Evolutionary conservation across 2,888 invertebrate genomes (phyloP).

Genomic region (Drosophila aldrichi): DNA sequence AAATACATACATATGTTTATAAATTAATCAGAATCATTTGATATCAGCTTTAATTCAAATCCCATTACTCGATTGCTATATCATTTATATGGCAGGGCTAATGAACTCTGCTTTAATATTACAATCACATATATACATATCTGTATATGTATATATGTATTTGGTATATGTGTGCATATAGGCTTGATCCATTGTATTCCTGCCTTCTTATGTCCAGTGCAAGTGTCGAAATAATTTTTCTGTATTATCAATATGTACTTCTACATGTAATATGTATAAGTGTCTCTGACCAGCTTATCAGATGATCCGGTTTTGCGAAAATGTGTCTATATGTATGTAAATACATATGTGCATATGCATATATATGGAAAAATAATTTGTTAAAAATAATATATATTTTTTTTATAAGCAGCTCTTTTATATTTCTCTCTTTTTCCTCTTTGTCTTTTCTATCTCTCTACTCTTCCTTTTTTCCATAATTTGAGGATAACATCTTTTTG

Average conservation of each 20-base stretch:
- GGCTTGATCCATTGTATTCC: conserved; percentile 8
- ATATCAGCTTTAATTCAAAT: conserved; percentile 4
- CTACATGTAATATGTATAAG: neutral
- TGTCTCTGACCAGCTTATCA: conserved; percentile 44
- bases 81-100: conserved; percentile 13
- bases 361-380: neutral
- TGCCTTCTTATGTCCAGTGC: conserved; percentile 7
- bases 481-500: too few species aligned
- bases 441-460: too few species aligned
- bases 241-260: conserved; percentile 18
- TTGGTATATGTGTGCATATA: neutral
- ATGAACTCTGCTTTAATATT: conserved; percentile 19
- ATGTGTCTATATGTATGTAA: neutral
- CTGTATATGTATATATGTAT: neutral
- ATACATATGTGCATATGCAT: neutral
- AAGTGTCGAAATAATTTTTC: conserved; percentile 13
- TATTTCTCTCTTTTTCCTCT: too few species aligned
- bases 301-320: conserved; percentile 29
- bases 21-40: neutral
- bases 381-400: too few species aligned
- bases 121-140: neutral
- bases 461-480: too few species aligned
- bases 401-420: too few species aligned
- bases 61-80: neutral
- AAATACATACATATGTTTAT: neutral